Evolutionary conservation across 2,113 vertebrate genomes (phyloP).

Genomic region (Puma concolor): DNA sequence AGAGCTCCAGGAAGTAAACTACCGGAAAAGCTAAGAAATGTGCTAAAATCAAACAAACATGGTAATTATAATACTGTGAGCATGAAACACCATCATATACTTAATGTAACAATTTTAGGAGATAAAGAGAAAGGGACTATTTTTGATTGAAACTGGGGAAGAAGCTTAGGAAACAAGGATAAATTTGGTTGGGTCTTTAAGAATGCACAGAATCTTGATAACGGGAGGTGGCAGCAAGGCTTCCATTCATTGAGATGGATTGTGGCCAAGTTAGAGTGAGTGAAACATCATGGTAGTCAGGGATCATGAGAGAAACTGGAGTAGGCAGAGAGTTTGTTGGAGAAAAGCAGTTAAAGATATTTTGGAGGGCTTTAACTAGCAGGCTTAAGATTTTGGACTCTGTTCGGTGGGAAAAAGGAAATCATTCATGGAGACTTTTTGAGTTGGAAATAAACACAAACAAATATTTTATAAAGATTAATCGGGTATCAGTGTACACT

Average conservation of each 20-base stretch:
- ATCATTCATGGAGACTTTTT: background rate
- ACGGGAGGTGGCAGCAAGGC: background rate
- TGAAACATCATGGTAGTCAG: background rate
- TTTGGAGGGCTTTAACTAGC: background rate
- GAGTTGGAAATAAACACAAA: slow-evolving; percentile 3
- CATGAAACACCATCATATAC: background rate
- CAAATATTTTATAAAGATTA: background rate
- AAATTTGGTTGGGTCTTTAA: background rate
- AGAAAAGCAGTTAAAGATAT: background rate
- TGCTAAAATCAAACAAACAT: background rate
- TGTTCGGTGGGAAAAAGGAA: background rate
- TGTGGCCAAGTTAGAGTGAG: background rate
- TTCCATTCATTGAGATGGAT: background rate
- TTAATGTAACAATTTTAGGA: background rate
- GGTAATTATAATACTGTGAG: background rate
- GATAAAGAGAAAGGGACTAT: background rate
- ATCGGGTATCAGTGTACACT: background rate
- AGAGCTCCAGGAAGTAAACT: background rate
- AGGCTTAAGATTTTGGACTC: background rate
- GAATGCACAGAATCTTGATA: background rate
- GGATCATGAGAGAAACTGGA: too few species aligned
- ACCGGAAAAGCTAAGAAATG: background rate
- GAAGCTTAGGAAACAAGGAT: background rate
- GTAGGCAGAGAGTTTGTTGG: background rate
- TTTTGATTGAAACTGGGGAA: background rate